Conservation (phyloP, 2,888 invertebrate species). For the Hyles lineata region DNA sequence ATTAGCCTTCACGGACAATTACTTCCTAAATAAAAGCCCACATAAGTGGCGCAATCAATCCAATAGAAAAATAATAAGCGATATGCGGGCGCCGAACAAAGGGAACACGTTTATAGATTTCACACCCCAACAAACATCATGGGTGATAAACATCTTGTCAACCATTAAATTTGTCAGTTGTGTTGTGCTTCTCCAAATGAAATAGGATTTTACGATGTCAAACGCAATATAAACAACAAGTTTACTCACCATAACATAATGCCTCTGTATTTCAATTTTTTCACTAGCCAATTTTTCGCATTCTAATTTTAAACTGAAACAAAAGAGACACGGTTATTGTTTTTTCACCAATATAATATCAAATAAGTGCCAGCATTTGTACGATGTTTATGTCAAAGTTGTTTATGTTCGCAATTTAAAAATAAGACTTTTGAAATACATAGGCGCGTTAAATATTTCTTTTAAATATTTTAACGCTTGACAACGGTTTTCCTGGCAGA, state of each 20-base stretch:
- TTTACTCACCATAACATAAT: constrained; percentile 93
- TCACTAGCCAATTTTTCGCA: constrained; percentile 95
- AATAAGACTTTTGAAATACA: not conserved
- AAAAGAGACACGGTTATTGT: constrained; percentile 50
- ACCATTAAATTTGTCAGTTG: constrained; percentile 51
- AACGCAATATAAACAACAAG: constrained; percentile 20
- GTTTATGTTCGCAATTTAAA: not conserved
- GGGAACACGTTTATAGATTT: constrained; percentile 67
- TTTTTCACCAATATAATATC: constrained; percentile 26
- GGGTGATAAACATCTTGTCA: constrained; percentile 63
- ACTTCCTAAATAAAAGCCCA: constrained; percentile 56
- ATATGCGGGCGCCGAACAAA: constrained; percentile 69
- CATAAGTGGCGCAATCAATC: constrained; percentile 39
- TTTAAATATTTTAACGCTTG: not conserved
- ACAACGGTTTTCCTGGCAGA: not conserved
- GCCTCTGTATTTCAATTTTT: constrained; percentile 95
- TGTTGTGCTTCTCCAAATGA: constrained; percentile 34
- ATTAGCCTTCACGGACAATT: constrained; percentile 32
- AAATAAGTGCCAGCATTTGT: not conserved
- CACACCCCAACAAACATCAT: constrained; percentile 59
- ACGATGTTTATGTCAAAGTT: not conserved
- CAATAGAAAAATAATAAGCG: constrained; percentile 57
- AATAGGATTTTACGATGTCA: constrained; percentile 26
- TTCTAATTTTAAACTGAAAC: constrained; percentile 92
- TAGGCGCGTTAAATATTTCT: not conserved